Percentiles rank a stretch among this genome's conserved stretches.
Conservation (phyloP, 2,113 vertebrate genomes). For the Passerina amoena region DNA sequence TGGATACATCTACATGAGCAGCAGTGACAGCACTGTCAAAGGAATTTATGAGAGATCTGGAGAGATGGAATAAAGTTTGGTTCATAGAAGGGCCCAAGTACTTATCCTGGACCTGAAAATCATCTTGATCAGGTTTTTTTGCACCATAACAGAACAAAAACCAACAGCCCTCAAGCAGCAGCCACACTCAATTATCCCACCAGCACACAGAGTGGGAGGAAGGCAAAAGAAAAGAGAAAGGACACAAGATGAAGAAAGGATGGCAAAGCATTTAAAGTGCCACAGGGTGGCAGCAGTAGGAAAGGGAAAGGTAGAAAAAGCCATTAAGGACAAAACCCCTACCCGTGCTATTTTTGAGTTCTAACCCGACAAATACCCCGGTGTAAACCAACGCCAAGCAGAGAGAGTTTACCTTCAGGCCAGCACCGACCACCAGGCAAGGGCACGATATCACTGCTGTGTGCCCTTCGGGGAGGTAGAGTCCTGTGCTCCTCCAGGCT, state of each 20-base stretch:
- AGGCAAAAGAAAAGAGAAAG: background rate
- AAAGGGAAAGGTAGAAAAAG: background rate
- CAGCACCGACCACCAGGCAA: conserved; percentile 30
- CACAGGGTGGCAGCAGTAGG: conserved; percentile 1
- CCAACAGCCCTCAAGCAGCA: background rate
- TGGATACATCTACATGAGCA: background rate
- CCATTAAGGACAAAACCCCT: background rate
- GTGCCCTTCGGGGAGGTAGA: conserved; percentile 70
- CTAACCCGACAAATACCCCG: background rate
- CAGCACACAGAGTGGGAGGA: background rate
- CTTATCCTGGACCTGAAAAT: background rate
- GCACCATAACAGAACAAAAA: background rate
- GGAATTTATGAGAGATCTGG: background rate
- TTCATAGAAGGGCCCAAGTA: background rate
- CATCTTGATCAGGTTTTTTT: background rate
- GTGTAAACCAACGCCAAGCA: background rate
- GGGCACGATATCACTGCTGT: conserved; percentile 65
- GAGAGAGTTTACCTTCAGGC: conserved; percentile 60
- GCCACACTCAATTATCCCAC: background rate
- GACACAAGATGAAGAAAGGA: background rate
- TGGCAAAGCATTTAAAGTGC: background rate
- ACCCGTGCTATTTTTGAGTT: background rate
- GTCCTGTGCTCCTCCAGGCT: conserved; percentile 74
- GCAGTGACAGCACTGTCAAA: background rate
- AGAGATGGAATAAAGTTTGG: background rate